A percentile compares a stretch with the other conserved stretches of the same genome.
phyloP scores from a whole-genome alignment of 2,113 vertebrate species.

The Etia nguti region DNA sequence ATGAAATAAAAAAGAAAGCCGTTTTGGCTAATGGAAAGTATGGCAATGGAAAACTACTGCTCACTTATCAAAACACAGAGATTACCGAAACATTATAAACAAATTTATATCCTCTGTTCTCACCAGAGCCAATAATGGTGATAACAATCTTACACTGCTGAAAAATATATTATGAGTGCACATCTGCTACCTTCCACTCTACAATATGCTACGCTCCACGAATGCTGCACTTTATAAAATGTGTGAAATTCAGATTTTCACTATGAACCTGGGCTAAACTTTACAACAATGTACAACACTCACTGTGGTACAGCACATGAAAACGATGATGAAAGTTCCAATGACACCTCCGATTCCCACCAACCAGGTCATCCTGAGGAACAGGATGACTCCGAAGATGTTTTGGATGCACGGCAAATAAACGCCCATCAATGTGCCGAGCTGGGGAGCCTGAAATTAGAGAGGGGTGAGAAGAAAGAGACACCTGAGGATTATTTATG shows the following conservation, averaged over 20 bases:
- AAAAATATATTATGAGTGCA: neutral
- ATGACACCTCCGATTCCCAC: conserved; percentile 94
- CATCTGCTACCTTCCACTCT: neutral
- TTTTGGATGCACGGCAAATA: conserved; percentile 98
- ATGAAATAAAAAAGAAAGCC: neutral
- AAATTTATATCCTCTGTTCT: neutral
- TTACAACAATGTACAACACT: conserved; percentile 58
- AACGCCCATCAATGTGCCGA: conserved; percentile 98
- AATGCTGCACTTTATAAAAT: neutral
- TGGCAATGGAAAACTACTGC: neutral
- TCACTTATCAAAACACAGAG: neutral
- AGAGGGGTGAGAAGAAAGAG: neutral
- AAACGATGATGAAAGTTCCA: conserved; percentile 92
- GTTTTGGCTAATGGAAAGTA: neutral
- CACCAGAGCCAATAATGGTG: neutral
- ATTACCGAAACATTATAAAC: neutral
- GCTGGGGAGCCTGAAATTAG: conserved; percentile 81
- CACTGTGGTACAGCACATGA: conserved; percentile 94
- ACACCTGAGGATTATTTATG: neutral
- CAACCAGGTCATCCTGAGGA: conserved; percentile 97
- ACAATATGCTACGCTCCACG: neutral
- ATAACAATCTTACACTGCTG: neutral
- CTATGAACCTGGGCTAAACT: neutral
- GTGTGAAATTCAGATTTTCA: neutral
- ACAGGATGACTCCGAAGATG: conserved; percentile 98